Percentiles rank a stretch among this genome's conserved stretches.
phyloP scores from a whole-genome alignment of 2,888 invertebrate species.

The Drosophila siamana region DNA sequence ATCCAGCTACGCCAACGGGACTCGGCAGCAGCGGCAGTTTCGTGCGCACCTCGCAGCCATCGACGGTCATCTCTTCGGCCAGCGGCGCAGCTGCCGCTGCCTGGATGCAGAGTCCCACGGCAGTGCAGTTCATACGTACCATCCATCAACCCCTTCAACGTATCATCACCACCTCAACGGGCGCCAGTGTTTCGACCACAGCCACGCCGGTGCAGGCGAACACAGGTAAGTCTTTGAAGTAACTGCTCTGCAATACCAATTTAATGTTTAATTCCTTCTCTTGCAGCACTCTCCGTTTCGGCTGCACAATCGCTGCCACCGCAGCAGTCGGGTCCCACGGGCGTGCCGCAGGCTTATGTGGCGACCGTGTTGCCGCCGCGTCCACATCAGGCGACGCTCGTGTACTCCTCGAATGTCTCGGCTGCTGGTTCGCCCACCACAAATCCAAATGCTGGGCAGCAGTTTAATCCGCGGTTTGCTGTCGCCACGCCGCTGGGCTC shows the following conservation, averaged over 20 bases:
- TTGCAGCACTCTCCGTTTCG: conserved; percentile 64
- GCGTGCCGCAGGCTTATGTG: conserved; percentile 82
- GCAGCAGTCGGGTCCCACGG: conserved; percentile 52
- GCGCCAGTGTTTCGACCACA: conserved; percentile 65
- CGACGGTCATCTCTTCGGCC: conserved; percentile 84
- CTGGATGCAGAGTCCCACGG: conserved; percentile 84
- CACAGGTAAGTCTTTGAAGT: conserved; percentile 35
- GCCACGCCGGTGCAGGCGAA: conserved; percentile 62
- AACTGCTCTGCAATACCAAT: neutral
- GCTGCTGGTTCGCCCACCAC: conserved; percentile 57
- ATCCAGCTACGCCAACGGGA: conserved; percentile 69
- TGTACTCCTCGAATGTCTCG: conserved; percentile 84
- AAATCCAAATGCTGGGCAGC: conserved; percentile 78
- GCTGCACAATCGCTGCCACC: conserved; percentile 53
- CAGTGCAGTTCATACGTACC: conserved; percentile 84
- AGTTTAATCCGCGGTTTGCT: conserved; percentile 84
- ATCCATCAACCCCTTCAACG: conserved; percentile 84
- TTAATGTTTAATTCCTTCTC: neutral
- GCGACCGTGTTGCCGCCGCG: conserved; percentile 84
- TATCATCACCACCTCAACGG: conserved; percentile 84
- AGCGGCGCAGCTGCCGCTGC: conserved; percentile 75
- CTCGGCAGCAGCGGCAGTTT: conserved; percentile 80
- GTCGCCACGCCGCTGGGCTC: conserved; percentile 79
- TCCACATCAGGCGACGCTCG: conserved; percentile 84
- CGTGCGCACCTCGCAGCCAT: conserved; percentile 83